Evolutionary conservation across 2,113 vertebrate species (phyloP).

Genomic region (Craseonycteris thonglongyai): DNA sequence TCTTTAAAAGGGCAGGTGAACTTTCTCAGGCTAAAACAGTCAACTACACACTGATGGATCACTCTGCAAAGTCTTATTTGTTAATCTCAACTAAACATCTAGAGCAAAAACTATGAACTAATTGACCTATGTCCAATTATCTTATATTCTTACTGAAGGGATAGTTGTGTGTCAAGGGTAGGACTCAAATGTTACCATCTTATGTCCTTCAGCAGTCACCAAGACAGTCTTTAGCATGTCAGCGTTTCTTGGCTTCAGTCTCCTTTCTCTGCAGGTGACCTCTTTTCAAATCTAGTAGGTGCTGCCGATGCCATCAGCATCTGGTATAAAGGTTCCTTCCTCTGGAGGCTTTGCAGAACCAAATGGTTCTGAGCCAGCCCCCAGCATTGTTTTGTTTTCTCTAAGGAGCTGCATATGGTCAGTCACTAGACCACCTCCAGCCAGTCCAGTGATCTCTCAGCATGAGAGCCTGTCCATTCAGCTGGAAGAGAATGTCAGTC

Average conservation of each 20-base stretch:
- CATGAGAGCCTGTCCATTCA: neutral
- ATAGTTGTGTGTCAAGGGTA: neutral
- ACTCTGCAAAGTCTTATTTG: neutral
- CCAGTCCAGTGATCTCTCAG: neutral
- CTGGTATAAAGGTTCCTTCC: neutral
- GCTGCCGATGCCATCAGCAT: neutral
- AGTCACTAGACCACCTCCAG: neutral
- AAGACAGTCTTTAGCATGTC: neutral
- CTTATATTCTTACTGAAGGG: neutral
- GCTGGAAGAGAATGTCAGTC: neutral
- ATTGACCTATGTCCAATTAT: neutral
- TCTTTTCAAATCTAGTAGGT: neutral
- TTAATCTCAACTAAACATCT: conserved; percentile 11
- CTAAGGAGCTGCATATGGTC: neutral
- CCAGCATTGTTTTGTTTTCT: neutral
- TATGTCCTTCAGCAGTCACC: neutral
- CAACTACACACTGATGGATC: neutral
- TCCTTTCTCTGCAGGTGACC: neutral
- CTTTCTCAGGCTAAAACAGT: neutral
- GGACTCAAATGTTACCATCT: neutral
- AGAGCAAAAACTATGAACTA: neutral
- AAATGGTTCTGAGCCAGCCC: neutral
- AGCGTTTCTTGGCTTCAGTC: neutral
- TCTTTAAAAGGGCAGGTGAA: neutral
- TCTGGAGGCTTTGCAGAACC: neutral